A percentile compares a stretch with the other conserved stretches of the same genome.
These are phyloP conservation scores for Esox masquinongy DNA, from an alignment of 2,797 vertebrate genomes.

Conservation along the genomic window DNA sequence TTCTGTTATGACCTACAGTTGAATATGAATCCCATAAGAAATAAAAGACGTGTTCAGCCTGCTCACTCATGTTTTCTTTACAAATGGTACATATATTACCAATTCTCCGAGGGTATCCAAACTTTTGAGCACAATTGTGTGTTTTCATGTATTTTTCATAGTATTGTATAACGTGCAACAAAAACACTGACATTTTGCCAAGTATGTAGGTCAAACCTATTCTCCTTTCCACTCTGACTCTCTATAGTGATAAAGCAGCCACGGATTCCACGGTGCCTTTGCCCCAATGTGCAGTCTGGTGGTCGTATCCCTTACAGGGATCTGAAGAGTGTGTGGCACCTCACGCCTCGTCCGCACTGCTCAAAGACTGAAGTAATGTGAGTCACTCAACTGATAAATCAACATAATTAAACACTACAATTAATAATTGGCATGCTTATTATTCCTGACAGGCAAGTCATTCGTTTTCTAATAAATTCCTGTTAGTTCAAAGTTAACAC, in stretches of 20 bases:
- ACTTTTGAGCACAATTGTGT: too few relatives aligned
- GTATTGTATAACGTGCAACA: background rate
- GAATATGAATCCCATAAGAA: too few relatives aligned
- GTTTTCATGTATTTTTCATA: too few relatives aligned
- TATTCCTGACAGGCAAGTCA: background rate
- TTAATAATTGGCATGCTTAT: too few relatives aligned
- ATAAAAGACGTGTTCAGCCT: too few relatives aligned
- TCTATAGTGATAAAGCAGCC: background rate
- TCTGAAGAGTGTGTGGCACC: rapidly evolving
- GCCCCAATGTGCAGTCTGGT: background rate
- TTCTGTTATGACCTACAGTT: too few relatives aligned
- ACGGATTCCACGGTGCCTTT: background rate
- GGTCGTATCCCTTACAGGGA: rapidly evolving
- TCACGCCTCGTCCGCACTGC: constrained; percentile 40
- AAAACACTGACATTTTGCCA: background rate
- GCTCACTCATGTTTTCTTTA: too few relatives aligned
- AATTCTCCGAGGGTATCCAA: too few relatives aligned
- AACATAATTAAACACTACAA: background rate
- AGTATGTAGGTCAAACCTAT: background rate
- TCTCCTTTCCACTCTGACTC: background rate
- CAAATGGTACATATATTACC: too few relatives aligned
- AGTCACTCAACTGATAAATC: constrained; percentile 23
- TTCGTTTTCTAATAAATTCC: too few relatives aligned
- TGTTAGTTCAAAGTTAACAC: too few relatives aligned
- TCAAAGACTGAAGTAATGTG: constrained; percentile 58